Base-by-base conservation (phyloP, 2,797 vertebrate species). In the Rhyacichthys aspro region DNA sequence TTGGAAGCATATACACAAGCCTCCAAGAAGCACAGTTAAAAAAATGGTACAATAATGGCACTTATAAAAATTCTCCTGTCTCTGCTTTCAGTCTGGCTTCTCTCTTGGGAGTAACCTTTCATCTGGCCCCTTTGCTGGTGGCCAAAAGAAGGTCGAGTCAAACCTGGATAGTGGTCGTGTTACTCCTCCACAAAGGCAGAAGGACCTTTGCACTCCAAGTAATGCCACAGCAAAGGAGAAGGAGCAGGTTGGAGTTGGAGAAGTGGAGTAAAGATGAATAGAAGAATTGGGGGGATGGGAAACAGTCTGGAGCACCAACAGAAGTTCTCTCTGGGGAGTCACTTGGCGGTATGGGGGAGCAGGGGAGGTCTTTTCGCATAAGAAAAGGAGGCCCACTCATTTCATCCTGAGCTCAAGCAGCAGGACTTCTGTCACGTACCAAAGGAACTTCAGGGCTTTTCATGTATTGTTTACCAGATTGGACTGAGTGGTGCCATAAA, bases 251-350 rank as follows among this genome's bases (percentile, higher is more conserved):
- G 85, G 60, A 68, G 72, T 76, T 69, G 73, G 85, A 75, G 55
- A 63, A 69, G 78, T 81, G 65, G 85, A 79, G 76, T 75, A 56
- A 67, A 71, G 86, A 83, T 86, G 87, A 89, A 90, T 88, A 67
- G 83, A 69, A 59, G 46, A 56, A 48, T n/a, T 59, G 61, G 54
- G 84, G 84, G 86, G 86, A 33, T 55, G 78, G 86, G 81, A 70
- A 73, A 73, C 82, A 87, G 85, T 85, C 78, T 81, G 81, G 79
- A 85, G 84, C 76, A 70, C 79, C 86, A 87, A 92, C 91, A 92
- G 89, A 90, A 90, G 90, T 86, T 88, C 88, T 89, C 91, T 79
- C 88, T 79, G 81, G 90, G 91, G 91, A 90, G 89, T 88, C 85
- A 85, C 74, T 81, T 45, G 70, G 79, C 54, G 67, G 70, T 72